A percentile compares a stretch with the other conserved stretches of the same genome.
phyloP scores from a whole-genome alignment of 2,888 invertebrate species.

The Lithophane socia region DNA sequence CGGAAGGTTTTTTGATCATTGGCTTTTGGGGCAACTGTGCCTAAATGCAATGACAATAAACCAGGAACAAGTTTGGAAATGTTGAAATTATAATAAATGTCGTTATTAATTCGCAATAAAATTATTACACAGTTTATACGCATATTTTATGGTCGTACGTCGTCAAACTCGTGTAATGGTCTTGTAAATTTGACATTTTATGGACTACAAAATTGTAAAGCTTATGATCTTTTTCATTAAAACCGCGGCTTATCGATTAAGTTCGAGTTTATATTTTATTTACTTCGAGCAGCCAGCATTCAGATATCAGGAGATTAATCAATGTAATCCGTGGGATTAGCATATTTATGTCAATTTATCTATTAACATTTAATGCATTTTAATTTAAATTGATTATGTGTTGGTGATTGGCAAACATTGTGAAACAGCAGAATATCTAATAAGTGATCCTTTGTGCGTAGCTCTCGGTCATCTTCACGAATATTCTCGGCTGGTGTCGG shows the following conservation, averaged over 20 bases:
- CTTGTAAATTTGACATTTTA: slow-evolving; percentile 81
- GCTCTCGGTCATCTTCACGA: slow-evolving; percentile 39
- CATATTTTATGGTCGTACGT: slow-evolving; percentile 75
- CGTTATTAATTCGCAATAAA: slow-evolving; percentile 79
- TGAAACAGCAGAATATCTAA: slow-evolving; percentile 29
- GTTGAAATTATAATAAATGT: slow-evolving; percentile 73
- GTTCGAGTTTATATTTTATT: slow-evolving; percentile 58
- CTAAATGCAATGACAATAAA: slow-evolving; percentile 56
- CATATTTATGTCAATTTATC: slow-evolving; percentile 62
- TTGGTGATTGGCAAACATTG: slow-evolving; percentile 46
- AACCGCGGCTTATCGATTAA: slow-evolving; percentile 63
- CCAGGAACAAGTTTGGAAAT: slow-evolving; percentile 65
- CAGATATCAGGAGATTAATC: slow-evolving; percentile 65
- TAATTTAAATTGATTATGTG: slow-evolving; percentile 50
- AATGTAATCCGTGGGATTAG: slow-evolving; percentile 62
- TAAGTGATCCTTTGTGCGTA: slow-evolving; percentile 30
- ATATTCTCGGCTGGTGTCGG: slow-evolving; percentile 64
- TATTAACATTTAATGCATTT: slow-evolving; percentile 61
- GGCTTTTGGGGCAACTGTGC: slow-evolving; percentile 23
- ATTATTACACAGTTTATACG: slow-evolving; percentile 76
- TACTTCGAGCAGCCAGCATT: slow-evolving; percentile 49
- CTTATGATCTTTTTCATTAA: slow-evolving; percentile 73
- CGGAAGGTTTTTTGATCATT: slow-evolving; percentile 47
- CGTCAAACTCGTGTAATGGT: slow-evolving; percentile 75
- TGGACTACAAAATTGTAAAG: slow-evolving; percentile 73